These are phyloP conservation scores for Nothoprocta pentlandii DNA, from an alignment of 2,113 vertebrate species.

Conservation along the genomic window DNA sequence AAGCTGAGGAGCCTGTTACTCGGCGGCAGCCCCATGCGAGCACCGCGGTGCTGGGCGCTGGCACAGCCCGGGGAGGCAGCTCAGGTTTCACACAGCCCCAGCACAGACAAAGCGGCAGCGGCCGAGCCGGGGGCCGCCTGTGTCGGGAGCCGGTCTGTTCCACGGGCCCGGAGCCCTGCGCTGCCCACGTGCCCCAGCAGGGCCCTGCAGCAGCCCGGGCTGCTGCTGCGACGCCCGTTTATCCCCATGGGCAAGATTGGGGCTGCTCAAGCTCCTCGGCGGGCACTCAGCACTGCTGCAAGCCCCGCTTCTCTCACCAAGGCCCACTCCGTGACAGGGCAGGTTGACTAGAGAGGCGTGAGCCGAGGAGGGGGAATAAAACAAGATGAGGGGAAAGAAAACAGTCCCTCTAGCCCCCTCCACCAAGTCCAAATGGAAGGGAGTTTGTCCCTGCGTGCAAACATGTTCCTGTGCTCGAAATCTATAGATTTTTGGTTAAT, in stretches of 20 bases:
- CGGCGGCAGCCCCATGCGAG: background rate
- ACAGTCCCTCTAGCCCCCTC: background rate
- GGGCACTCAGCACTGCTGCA: too few species aligned
- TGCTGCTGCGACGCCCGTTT: background rate
- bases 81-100: background rate
- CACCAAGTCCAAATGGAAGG: background rate
- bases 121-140: background rate
- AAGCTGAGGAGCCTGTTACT: background rate
- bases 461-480: background rate
- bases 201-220: background rate
- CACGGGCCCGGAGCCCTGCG: background rate
- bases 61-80: background rate
- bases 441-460: background rate
- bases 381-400: background rate
- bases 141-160: accelerated
- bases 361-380: background rate
- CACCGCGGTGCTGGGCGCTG: background rate
- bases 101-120: background rate
- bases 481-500: background rate
- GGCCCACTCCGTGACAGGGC: too few species aligned
- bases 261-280: too few species aligned
- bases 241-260: too few species aligned
- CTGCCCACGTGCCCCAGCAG: background rate
- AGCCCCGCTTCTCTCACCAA: background rate
- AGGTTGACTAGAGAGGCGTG: too few species aligned